Evolutionary conservation across 2,888 invertebrate genomes (phyloP).

Genomic region (Metacarcinus magister): DNA sequence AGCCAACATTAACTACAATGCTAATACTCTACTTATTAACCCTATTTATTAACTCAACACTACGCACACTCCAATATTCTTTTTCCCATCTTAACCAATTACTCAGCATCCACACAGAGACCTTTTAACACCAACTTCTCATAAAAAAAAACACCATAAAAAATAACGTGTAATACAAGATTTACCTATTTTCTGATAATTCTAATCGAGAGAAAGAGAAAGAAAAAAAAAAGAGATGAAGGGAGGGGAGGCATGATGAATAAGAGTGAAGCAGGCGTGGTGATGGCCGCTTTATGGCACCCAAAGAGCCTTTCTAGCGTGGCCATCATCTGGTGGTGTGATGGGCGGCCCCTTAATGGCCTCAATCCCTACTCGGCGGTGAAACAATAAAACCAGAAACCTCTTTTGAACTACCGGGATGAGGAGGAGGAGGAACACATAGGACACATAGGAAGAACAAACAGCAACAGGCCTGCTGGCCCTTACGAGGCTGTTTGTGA

Average conservation of each 20-base stretch:
- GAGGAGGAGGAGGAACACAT: no score
- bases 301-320: background rate
- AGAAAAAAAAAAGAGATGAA: background rate
- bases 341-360: background rate
- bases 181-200: no score
- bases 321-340: background rate
- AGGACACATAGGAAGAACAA: no score
- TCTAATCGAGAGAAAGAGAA: constrained; percentile 34
- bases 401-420: background rate
- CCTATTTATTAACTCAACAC: no score
- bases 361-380: constrained; percentile 26
- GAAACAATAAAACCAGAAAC: constrained; percentile 5
- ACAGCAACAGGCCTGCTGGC: no score
- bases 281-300: background rate
- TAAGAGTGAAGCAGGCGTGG: background rate
- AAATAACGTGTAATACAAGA: background rate
- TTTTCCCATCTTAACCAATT: no score
- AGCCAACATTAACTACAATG: no score
- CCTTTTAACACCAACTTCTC: no score
- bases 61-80: no score
- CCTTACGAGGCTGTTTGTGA: no score
- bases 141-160: background rate
- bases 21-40: no score
- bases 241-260: background rate
- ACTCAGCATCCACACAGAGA: no score